Percentiles rank a stretch among this genome's conserved stretches.
Conservation (phyloP, 1,140 invertebrate genomes). For the Octopus sinensis region DNA sequence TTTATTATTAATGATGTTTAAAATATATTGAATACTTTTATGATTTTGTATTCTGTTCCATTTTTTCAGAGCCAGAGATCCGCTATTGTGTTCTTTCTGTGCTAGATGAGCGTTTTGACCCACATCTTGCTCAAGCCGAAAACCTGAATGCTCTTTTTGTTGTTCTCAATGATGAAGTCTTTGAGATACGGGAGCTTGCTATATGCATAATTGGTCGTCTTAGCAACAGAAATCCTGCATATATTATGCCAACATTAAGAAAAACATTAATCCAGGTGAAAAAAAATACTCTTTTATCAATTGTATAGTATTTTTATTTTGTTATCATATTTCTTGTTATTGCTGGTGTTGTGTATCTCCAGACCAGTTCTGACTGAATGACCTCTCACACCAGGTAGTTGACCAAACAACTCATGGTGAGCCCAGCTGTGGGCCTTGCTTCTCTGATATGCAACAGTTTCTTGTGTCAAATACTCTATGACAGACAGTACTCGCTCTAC, state of each 20-base stretch:
- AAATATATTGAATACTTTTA: no score
- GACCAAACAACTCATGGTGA: no score
- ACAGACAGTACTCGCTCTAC: no score
- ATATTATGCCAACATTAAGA: slow-evolving; percentile 92
- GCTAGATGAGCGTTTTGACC: slow-evolving; percentile 87
- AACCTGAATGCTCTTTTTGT: slow-evolving; percentile 90
- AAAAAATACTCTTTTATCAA: background rate
- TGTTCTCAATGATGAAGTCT: slow-evolving; percentile 94
- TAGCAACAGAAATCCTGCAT: slow-evolving; percentile 86
- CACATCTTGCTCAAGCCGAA: slow-evolving; percentile 91
- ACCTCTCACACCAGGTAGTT: no score
- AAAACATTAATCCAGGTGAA: slow-evolving; percentile 80
- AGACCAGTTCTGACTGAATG: no score
- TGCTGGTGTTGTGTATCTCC: no score
- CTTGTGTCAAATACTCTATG: no score
- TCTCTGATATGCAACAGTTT: no score
- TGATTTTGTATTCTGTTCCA: background rate
- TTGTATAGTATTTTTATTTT: no score
- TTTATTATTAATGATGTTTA: no score
- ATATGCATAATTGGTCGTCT: slow-evolving; percentile 88
- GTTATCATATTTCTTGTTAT: no score
- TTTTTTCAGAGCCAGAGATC: slow-evolving; percentile 78
- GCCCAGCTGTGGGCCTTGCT: no score
- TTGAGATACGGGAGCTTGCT: slow-evolving; percentile 92
- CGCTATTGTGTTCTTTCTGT: slow-evolving; percentile 89